Conservation (phyloP, 2,113 vertebrate genomes). For the Protomyctophum bolini region DNA sequence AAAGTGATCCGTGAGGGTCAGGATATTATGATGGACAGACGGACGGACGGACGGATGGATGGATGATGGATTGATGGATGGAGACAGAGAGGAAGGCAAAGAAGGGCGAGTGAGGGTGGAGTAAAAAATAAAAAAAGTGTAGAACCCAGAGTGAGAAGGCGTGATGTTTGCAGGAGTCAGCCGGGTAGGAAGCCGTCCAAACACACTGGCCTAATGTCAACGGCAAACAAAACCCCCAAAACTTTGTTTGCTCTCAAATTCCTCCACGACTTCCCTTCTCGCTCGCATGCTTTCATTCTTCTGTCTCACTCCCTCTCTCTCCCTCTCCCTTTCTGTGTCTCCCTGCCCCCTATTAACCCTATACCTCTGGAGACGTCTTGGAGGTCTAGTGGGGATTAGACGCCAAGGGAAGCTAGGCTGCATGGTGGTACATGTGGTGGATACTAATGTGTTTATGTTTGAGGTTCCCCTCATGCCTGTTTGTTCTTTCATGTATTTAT, state of each 20-base stretch:
- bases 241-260: slow-evolving; percentile 24
- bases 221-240: slow-evolving; percentile 26
- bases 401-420: background rate
- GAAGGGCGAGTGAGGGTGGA: too few relatives aligned
- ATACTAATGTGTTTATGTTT: background rate
- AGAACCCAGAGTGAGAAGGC: background rate
- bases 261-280: slow-evolving; percentile 13
- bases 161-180: slow-evolving; percentile 7
- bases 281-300: background rate
- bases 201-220: slow-evolving; percentile 20
- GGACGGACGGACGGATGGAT: background rate
- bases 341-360: background rate
- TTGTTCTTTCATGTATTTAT: slow-evolving; percentile 7
- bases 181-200: slow-evolving; percentile 18
- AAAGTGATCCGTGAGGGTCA: too few relatives aligned
- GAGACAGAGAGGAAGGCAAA: background rate
- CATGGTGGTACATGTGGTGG: slow-evolving; percentile 23
- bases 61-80: background rate
- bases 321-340: background rate
- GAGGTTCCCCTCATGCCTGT: background rate
- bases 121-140: background rate
- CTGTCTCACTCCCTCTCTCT: background rate
- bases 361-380: slow-evolving; percentile 6
- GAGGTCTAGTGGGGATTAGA: background rate
- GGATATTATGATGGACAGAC: background rate